Conservation (phyloP, 2,113 vertebrate genomes). For the Heterocephalus glaber region DNA sequence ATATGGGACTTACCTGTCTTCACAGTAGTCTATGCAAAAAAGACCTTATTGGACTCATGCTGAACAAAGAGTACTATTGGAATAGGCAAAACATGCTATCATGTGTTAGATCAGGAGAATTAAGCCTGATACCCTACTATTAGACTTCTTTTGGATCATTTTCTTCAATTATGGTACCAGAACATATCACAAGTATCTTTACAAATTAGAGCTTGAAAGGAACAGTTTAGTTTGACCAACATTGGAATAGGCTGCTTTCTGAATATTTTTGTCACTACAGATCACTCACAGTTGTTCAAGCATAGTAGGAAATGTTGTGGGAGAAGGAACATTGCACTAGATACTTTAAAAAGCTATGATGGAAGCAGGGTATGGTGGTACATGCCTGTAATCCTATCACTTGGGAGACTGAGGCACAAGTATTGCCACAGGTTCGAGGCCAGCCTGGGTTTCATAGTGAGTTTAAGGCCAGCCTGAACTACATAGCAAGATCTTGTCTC, state of each 20-base stretch:
- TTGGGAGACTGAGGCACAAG: background rate
- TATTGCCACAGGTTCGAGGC: background rate
- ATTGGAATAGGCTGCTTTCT: constrained; percentile 33
- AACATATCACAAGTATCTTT: background rate
- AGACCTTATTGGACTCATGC: background rate
- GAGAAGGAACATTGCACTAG: constrained; percentile 11
- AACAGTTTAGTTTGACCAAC: constrained; percentile 32
- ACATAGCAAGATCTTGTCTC: background rate
- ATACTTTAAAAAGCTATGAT: constrained; percentile 28
- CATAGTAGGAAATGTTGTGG: constrained; percentile 23
- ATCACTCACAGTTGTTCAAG: constrained; percentile 34
- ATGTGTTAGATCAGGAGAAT: constrained; percentile 25
- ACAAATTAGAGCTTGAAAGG: constrained; percentile 29
- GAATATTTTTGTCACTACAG: constrained; percentile 41
- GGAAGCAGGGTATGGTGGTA: background rate
- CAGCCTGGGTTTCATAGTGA: background rate
- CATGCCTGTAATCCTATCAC: background rate
- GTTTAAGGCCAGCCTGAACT: background rate
- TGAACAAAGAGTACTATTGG: constrained; percentile 27
- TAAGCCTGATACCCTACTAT: background rate
- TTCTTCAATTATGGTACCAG: constrained; percentile 38
- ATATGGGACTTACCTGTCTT: constrained; percentile 28
- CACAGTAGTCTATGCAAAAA: background rate
- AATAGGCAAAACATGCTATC: background rate
- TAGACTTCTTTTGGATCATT: background rate